Base-by-base conservation (phyloP, 2,888 invertebrate species). In the Leptopterna dolabrata region DNA sequence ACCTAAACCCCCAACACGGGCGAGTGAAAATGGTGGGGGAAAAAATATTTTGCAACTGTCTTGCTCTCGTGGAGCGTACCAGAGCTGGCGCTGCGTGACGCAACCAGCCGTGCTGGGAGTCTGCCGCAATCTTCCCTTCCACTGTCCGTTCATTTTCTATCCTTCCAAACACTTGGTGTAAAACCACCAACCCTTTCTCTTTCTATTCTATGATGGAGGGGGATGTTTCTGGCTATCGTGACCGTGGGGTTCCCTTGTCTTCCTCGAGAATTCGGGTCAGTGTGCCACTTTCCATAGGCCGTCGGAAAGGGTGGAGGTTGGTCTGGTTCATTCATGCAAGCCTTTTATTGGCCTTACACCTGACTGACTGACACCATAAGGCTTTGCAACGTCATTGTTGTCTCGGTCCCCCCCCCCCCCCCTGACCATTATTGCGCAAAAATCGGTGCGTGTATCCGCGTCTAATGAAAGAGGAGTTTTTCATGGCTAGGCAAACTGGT, bases 181-280 rank as follows among this genome's bases (percentile, higher is more conserved):
- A 9, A 78, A 36, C 78, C 43, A 16, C 78, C 78, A 78, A 36
- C 70, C 83, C 83, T 83, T 83, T 83, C 83, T 83, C 83, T 83
- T 70, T 83, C 83, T 70, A 83, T 70, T 83, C 83, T 70, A 83
- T 16, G 70, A 19, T 24, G 19, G 45, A 36, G 63, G 63, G 83
- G 41, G 63, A 41, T 29, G 70, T 16, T 47, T 47, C 30, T 29
- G 51, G 41, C 41, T 78, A 43, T 81, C 81, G 83, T 83, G 83
- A 83, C 83, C 83, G 70, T 83, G 83, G 83, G 70, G 63, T n/a
- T n/a, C 45, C 24, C 36, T 76, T 36, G 41, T 41, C 43, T 78
- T 45, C 45, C 78, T 78, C 78, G 43, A 86, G 76, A 76, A 86
- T 86, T 86, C 76, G 86, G 76, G 86, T 86, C 86, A 86, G 86